Evolutionary conservation across 2,113 vertebrate species (phyloP).

Genomic region (Psittacara wagleri): DNA sequence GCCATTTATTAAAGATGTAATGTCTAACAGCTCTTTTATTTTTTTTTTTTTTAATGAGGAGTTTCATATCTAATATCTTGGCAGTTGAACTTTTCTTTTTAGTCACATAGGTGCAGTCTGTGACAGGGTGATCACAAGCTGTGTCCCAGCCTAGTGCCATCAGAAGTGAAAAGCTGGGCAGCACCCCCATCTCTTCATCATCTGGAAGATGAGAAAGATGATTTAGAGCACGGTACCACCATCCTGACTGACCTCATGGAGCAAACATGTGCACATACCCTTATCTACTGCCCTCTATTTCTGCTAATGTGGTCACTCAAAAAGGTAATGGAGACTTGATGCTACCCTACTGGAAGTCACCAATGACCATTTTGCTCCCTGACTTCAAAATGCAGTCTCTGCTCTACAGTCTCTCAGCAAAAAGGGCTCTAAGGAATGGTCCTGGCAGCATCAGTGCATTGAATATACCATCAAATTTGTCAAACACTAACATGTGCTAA

Average conservation of each 20-base stretch:
- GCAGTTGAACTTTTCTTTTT: conserved; percentile 14
- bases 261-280: neutral
- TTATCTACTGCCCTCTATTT: neutral
- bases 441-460: neutral
- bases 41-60: neutral
- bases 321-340: neutral
- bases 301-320: neutral
- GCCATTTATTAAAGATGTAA: conserved; percentile 53
- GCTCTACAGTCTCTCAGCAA: neutral
- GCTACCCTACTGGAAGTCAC: neutral
- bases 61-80: neutral
- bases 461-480: neutral
- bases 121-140: neutral
- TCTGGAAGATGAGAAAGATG: neutral
- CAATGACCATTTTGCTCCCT: neutral
- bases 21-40: neutral
- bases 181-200: neutral
- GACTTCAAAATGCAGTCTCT: neutral
- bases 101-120: neutral
- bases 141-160: neutral
- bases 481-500: neutral
- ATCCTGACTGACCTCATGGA: neutral
- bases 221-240: neutral
- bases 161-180: neutral
- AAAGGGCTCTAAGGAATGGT: neutral